Evolutionary conservation across 2,113 vertebrate species (phyloP), one percentile per base, ranked within the genome.

Genomic region (Verasper variegatus): DNA sequence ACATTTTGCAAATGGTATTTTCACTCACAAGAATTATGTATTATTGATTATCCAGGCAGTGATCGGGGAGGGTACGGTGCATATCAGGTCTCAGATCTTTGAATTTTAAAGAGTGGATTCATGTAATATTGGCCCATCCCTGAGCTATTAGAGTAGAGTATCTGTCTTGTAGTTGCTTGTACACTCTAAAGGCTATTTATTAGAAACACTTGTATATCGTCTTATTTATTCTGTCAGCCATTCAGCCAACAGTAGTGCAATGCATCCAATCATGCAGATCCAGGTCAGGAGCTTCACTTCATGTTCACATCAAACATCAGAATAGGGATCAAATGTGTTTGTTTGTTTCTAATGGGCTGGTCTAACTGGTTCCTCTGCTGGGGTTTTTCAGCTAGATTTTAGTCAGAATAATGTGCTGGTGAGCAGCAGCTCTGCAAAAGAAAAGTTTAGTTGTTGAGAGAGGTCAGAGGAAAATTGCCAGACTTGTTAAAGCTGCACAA

Each of bases 31-130:
- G 31, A 31, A 68, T 58, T n/a, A 59, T 47, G 45, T 47, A 63
- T 76, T 83, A 86, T 88, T 80, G 75, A 88, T 87, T 66, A 63
- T 35, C 5, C 49, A 51, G 20, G 49, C 17, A 8, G 49, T 18
- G 49, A 51, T 8, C 18, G 13, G 49, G 31, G 31, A 31, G 3
- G 51, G 51, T n/a, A 1, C 18, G 51, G 11, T 21, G 20, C 20
- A 11, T 54, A 54, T 21, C 20, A 21, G 51, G 51, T 42, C 40
- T 42, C 12, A 13, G 40, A 37, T 37, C 35, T 37, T 37, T 37
- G 35, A 37, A 37, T 37, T 37, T 37, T 37, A 37, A 37, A 37
- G 35, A 5, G 51, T 8, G 51, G 3, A 2, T 21, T 54, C 51
- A 2, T 54, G 51, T 51, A 7, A 20, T 20, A 20, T 54, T 10